Evolutionary conservation across 2,888 invertebrate species (phyloP), one percentile per base, ranked within the genome.

Genomic region (Meganola albula): DNA sequence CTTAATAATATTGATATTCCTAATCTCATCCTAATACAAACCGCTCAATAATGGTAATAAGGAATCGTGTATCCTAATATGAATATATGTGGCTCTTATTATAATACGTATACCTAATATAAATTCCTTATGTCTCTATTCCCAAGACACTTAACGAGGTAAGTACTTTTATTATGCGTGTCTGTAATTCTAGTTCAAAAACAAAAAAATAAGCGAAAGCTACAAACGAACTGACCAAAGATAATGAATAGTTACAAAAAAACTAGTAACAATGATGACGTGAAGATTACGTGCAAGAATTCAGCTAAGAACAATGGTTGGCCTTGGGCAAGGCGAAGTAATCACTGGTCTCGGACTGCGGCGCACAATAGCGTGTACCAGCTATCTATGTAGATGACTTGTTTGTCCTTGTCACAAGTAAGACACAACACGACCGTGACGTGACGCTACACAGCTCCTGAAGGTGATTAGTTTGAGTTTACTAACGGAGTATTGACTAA

Each of bases 281-380:
- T 57, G 50, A 42, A 58, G 64, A 71, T 74, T 70, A 73, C 74
- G 79, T 79, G 80, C 70, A 74, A 74, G 75, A 76, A 76, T 79
- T 70, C 65, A 63, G 57, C 65, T 63, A 64, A 69, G 74, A 83
- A 83, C 83, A 82, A 82, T 79, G 48, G 68, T 34, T 67, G 74
- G 76, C 79, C 83, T 80, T 77, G 76, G 73, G 75, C 75, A 53
- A 60, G 58, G 63, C 69, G 65, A 55, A 65, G 77, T 74, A 80
- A 82, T 82, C 83, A 78, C 62, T 55, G 68, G 55, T 57, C 58
- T 53, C 51, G 57, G 56, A 56, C 58, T 24, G 48, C 33, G 37
- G 37, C 37, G 33, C 37, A 56, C 54, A 56, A 54, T 46, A 23
- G 44, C 29, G 23, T 26, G 11, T 40, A 48, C 36, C 37, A 43